Base-by-base conservation (phyloP, 1,140 invertebrate species). In the Drosophila parvula region DNA sequence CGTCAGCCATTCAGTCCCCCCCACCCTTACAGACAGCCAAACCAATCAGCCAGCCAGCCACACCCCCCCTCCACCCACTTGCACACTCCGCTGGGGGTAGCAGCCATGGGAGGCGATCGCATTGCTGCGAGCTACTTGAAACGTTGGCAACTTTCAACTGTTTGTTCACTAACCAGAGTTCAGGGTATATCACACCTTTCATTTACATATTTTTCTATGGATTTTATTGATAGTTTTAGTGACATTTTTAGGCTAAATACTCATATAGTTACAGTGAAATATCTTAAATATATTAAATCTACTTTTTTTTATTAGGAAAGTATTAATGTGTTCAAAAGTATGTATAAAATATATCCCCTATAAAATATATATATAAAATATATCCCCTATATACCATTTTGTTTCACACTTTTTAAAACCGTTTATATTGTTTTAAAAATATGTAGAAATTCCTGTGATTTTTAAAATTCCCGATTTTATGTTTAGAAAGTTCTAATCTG, bases 111-210 rank as follows among this genome's bases (percentile, higher is more conserved):
- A 57, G 63, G 68, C 27, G 68, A 73, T 74, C 68, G 32, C 32
- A 74, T 74, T 74, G 70, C 70, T 44, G 7, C 34, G 28, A 43
- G 64, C 64, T 50, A 65, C 60, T 51, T 73, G 40, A 61, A 73
- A 51, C 56, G 53, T 40, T 12, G 34, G 57, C 57, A 74, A 41
- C 51, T 74, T 74, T 74, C 40, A 44, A 44, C 36, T 36, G 32
- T 22, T 32, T n/a, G 44, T 27, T 9, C 27, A 10, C 40, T 48
- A 36, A n/a, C 28, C 64, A 56, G 3, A 18, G 0, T 11, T 36
- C 2, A 6, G 16, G 38, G 67, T 36, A 56, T 44, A 40, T 22
- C 3, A 3, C 38, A 27, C n/a, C 2, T 14, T 14, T 7, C 0
- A 32, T 18, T 14, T 22, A 9, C 3, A 47, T 2, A 14, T 48